phyloP scores from a whole-genome alignment of 2,797 vertebrate genomes.

The Dromococcyx pavoninus region DNA sequence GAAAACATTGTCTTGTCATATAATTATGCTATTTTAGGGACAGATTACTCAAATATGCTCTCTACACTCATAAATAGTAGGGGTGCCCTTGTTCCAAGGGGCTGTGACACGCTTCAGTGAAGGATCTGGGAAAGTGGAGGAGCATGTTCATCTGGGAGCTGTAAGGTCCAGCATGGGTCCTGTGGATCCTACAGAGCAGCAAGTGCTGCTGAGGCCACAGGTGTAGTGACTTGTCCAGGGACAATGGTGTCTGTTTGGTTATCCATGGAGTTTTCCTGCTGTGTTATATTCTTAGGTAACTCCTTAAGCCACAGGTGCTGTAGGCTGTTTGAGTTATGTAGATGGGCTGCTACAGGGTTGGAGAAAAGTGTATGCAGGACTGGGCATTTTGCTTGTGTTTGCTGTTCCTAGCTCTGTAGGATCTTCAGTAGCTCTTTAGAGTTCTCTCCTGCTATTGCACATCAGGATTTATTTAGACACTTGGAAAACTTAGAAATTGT shows the following conservation, averaged over 20 bases:
- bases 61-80: not conserved
- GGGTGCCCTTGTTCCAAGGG: not conserved
- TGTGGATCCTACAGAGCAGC: not conserved
- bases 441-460: not conserved
- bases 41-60: not conserved
- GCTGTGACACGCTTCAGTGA: not conserved
- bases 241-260: not conserved
- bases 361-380: not conserved
- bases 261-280: not conserved
- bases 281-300: not conserved
- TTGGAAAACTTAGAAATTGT: not conserved
- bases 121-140: not conserved
- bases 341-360: not conserved
- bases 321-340: not conserved
- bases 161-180: not conserved
- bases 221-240: not conserved
- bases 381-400: rapidly evolving
- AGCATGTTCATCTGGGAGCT: rapidly evolving
- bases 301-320: not conserved
- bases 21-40: slow-evolving; percentile 11
- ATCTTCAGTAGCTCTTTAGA: not conserved
- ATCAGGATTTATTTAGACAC: not conserved
- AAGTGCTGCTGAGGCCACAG: not conserved
- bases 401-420: not conserved
- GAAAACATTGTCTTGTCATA: slow-evolving; percentile 35